Base-by-base conservation (phyloP, 2,888 invertebrate genomes). In the Sceliomorpha sp. region DNA sequence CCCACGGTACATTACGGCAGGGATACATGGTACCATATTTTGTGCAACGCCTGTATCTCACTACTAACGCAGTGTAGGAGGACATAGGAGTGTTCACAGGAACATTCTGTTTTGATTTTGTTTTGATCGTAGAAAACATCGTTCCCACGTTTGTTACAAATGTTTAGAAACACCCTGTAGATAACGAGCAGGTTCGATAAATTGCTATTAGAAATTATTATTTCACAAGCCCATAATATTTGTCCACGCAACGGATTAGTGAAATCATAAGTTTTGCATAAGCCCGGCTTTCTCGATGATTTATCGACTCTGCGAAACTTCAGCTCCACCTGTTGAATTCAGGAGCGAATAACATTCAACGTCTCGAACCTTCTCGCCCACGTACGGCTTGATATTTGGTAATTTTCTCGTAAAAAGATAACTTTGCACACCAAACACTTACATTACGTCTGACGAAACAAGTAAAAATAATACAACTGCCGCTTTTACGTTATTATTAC, bases 91-190 rank as follows among this genome's bases (percentile, higher is more conserved):
- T n/a, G n/a, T n/a, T n/a, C n/a, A n/a, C n/a, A n/a, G n/a, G n/a
- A n/a, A n/a, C n/a, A n/a, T n/a, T n/a, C n/a, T n/a, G n/a, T n/a
- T n/a, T n/a, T n/a, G n/a, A n/a, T n/a, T n/a, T n/a, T n/a, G n/a
- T n/a, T n/a, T n/a, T n/a, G n/a, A n/a, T n/a, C n/a, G n/a, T n/a
- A n/a, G n/a, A n/a, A n/a, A n/a, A n/a, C n/a, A n/a, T n/a, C n/a
- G n/a, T n/a, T n/a, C n/a, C n/a, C n/a, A n/a, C n/a, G n/a, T n/a
- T n/a, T n/a, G n/a, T n/a, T n/a, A n/a, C n/a, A n/a, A n/a, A n/a
- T 12, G 32, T 98, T 90, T 4, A 20, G 20, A 20, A 20, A 20
- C 20, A 20, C 20, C 5, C 97, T 55, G n/a, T 44, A 96, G 86
- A 85, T 39, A 98, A 90, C 20, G 5, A 20, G 5, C 20, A 20